Base-by-base conservation (phyloP, 1,140 invertebrate species). In the Laupala kohalensis region DNA sequence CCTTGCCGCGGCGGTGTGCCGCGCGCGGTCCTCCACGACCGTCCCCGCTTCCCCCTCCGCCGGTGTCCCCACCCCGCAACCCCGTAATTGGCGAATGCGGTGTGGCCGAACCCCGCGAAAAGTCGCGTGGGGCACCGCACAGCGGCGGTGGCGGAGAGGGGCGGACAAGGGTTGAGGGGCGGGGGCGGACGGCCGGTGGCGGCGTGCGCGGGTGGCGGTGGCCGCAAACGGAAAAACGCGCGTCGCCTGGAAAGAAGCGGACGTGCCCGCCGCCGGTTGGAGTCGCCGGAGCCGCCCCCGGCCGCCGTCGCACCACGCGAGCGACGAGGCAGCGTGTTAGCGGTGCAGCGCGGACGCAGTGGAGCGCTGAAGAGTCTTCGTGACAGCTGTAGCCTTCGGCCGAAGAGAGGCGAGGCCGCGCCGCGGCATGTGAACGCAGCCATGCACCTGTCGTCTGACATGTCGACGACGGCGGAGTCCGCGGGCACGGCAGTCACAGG, bases 401-500 rank as follows among this genome's bases (percentile, higher is more conserved):
- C 5, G 25, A 5, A n/a, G 64, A 5, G 27, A 25, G 25, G 37
- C 37, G 37, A 19, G 27, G 66, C 66, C 25, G 25, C 66, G 9
- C 66, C 25, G 0, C n/a, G 66, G 19, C 6, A 67, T 67, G 65
- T 67, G 65, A 67, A 28, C 30, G 1, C 4, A 53, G 64, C 26
- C 28, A 63, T 70, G 53, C 64, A 64, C 37, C 24, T 70, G 64
- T 15, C 69, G 15, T 70, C 53, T 67, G 70, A 66, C n/a, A 53
- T 70, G 53, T 25, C 24, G 13, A 26, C 63, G 37, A 25, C 69
- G 37, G n/a, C 53, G 19, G 12, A 53, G 37, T 25, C 19, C 69
- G 15, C 53, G 26, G 12, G 29, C 67, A 4, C 72, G 68, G 65
- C 19, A 27, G 69, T 63, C 26, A 75, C 80, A 71, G 78, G 76